Evolutionary conservation across 2,888 invertebrate species (phyloP), one percentile per base, ranked within the genome.

Genomic region (Parnassius mnemosyne): DNA sequence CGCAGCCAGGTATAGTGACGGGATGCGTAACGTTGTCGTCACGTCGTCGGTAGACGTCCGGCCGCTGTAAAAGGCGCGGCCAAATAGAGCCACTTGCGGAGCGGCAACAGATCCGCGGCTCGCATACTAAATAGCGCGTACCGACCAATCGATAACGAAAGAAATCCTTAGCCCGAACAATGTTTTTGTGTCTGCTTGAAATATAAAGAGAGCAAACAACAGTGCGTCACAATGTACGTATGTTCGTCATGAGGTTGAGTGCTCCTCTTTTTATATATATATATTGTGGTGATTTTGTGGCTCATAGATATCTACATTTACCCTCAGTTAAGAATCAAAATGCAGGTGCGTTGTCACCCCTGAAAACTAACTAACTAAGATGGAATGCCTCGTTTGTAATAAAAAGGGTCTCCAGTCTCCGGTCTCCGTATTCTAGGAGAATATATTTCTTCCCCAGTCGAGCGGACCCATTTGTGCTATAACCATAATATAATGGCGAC

Each of bases 41-140:
- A 51, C 57, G 69, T 67, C 72, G 72, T 74, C 81, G 76, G 75
- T 79, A 81, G 85, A 83, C 85, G 85, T 86, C 70, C 71, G 72
- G 69, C 67, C 66, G 65, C 78, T 79, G 68, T 77, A 82, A 69
- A 78, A 71, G 81, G 84, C 71, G 67, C 66, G 58, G 65, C 84
- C 86, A 84, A 86, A 80, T 82, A 82, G 85, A 87, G 87, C 83
- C 70, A 69, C 80, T 75, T 78, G 76, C 81, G 74, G 73, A 74
- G 78, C 72, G 72, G 69, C 51, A 53, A 52, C 67, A 50, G 65
- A 61, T 13, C 51, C 73, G 71, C 67, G 69, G 41, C 63, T 58
- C 53, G 72, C 69, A 74, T 74, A 74, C 67, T 65, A 68, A 71
- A 53, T 61, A 65, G 55, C 53, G 49, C 60, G 65, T 65, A 66